These are phyloP conservation scores for Tetranychus piercei DNA, from an alignment of 2,888 invertebrate genomes.

Conservation along the genomic window DNA sequence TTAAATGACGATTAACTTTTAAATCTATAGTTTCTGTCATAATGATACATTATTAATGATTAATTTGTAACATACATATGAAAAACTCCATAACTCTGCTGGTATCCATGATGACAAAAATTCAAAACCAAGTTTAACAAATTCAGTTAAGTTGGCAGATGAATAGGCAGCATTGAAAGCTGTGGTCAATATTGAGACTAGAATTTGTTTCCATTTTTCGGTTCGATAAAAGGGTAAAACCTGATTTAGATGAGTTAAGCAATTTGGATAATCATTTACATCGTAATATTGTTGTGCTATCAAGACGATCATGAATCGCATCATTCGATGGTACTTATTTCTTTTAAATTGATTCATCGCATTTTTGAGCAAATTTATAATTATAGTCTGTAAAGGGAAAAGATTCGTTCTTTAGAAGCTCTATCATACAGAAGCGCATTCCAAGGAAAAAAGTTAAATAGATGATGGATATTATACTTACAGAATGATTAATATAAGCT, in stretches of 20 bases:
- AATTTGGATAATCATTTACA: conserved; percentile 69
- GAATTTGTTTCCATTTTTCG: conserved; percentile 71
- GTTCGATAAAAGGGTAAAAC: conserved; percentile 79
- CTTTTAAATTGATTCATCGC: conserved; percentile 85
- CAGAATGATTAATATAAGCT: conserved; percentile 51
- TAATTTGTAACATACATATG: too few relatives aligned
- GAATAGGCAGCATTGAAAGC: conserved; percentile 59
- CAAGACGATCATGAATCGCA: conserved; percentile 64
- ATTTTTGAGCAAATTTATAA: conserved; percentile 63
- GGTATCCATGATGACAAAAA: conserved; percentile 18
- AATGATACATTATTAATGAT: neutral
- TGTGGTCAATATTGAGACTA: conserved; percentile 58
- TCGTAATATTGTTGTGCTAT: conserved; percentile 87
- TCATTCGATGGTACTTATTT: conserved; percentile 78
- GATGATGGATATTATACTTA: conserved; percentile 33
- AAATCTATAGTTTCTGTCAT: neutral
- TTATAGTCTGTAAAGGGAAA: conserved; percentile 37
- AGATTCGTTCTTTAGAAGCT: too few relatives aligned
- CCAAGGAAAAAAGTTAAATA: too few relatives aligned
- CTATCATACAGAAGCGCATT: too few relatives aligned
- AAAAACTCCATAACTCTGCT: too few relatives aligned
- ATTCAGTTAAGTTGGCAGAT: conserved; percentile 24
- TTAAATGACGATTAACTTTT: neutral
- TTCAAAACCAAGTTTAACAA: conserved; percentile 25
- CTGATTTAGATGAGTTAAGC: conserved; percentile 63